phyloP scores from a whole-genome alignment of 2,113 vertebrate species.

The Dissostichus mawsoni region DNA sequence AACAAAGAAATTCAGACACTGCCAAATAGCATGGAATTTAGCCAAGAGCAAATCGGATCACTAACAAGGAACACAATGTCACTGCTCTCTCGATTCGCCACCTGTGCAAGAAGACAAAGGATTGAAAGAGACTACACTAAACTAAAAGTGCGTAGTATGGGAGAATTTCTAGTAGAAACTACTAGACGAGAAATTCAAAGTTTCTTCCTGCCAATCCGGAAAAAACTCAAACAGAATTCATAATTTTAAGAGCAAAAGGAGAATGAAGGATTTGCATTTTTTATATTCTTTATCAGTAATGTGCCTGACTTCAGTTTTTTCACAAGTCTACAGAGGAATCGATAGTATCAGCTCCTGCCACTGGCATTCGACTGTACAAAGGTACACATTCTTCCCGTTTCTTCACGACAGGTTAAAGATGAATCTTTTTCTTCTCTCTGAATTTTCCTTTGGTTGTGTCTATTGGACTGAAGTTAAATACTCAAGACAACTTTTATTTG shows the following conservation, averaged over 20 bases:
- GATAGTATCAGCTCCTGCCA: neutral
- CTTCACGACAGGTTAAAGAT: no score
- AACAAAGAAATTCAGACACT: neutral
- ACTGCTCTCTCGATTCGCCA: neutral
- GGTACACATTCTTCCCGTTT: neutral
- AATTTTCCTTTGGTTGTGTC: neutral
- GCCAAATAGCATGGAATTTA: neutral
- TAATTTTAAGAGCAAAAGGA: no score
- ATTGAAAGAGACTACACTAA: neutral
- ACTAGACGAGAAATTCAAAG: no score
- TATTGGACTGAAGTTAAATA: neutral
- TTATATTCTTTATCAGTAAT: neutral
- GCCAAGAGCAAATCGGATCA: slow-evolving; percentile 1
- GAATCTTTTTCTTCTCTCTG: no score
- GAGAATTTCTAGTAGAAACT: no score
- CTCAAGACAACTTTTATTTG: neutral
- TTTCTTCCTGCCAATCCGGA: no score
- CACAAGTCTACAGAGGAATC: neutral
- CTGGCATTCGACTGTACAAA: no score
- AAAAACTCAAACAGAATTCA: no score
- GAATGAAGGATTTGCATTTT: neutral
- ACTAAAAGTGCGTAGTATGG: no score
- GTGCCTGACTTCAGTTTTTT: neutral
- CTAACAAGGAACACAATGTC: slow-evolving; percentile 7
- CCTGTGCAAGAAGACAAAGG: neutral